Base-by-base conservation (phyloP, 2,888 invertebrate genomes). In the Lycia hirtaria region DNA sequence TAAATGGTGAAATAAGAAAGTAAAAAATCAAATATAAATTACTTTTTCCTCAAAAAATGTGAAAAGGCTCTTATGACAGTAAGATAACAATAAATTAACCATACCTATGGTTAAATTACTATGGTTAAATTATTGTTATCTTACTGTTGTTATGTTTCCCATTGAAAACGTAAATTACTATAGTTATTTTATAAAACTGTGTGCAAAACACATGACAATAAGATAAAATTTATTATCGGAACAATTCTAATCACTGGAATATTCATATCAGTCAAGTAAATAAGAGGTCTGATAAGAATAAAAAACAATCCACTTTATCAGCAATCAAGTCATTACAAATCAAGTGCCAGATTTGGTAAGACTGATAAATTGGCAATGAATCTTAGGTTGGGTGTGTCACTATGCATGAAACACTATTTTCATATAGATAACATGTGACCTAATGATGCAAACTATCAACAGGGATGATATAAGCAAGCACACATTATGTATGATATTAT, bases 251-350 rank as follows among this genome's bases (percentile, higher is more conserved):
- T 51, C 38, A 54, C 48, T 67, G 48, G 62, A 56, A 67, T 62
- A 67, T 48, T 49, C 40, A 35, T 54, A 50, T 41, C 17, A 40
- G 14, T 37, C 19, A 26, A 35, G 37, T 43, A 55, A 57, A 60
- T 20, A 50, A 10, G 45, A 38, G 35, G 48, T 45, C 28, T 49
- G 62, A 58, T 55, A 68, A 65, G 58, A 56, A 67, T 40, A 45
- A 45, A 45, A 45, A 47, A 47, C 47, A 47, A 47, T 15, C 47
- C 33, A 5, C 17, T 19, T 65, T 75, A 77, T 66, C 69, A 67
- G 61, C 55, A 71, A 74, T 75, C 65, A 73, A 63, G 62, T 62
- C 47, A 62, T 57, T 65, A 68, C 63, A 51, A 69, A 57, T 60
- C 59, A 19, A 33, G 30, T 48, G 52, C 47, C 62, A 76, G 75